Conservation (phyloP, 2,888 invertebrate genomes). For the Tethea ocularis region DNA sequence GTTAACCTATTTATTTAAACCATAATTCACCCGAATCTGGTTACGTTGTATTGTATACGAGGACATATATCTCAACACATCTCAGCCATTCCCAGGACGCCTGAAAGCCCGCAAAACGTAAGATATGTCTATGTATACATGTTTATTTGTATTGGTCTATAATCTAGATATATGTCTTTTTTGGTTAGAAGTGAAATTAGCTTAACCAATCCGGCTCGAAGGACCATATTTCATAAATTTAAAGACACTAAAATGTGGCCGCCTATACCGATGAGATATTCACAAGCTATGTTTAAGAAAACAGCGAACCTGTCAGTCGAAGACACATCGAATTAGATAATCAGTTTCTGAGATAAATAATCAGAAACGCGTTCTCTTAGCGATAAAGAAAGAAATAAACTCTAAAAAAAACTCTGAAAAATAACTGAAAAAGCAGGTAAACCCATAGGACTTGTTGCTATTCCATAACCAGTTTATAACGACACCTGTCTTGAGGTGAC, state of each 20-base stretch:
- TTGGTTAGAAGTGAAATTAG: not conserved
- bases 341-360: too few relatives aligned
- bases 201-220: not conserved
- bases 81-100: conserved; percentile 31
- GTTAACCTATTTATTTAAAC: conserved; percentile 7
- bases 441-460: not conserved
- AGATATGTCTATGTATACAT: conserved; percentile 38
- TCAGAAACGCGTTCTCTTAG: too few relatives aligned
- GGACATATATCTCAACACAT: conserved; percentile 20
- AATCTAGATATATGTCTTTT: not conserved
- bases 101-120: conserved; percentile 32
- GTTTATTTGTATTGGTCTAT: conserved; percentile 17
- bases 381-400: too few relatives aligned
- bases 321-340: too few relatives aligned
- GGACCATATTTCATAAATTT: too few relatives aligned
- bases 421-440: not conserved
- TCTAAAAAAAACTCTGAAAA: too few relatives aligned
- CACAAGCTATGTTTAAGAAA: too few relatives aligned
- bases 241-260: too few relatives aligned
- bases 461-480: not conserved
- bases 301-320: too few relatives aligned
- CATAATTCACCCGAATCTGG: conserved; percentile 5
- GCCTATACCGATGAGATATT: too few relatives aligned
- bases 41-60: conserved; percentile 7
- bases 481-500: conserved; percentile 18